Conservation (phyloP, 2,888 invertebrate genomes). For the Dynastes maya region DNA sequence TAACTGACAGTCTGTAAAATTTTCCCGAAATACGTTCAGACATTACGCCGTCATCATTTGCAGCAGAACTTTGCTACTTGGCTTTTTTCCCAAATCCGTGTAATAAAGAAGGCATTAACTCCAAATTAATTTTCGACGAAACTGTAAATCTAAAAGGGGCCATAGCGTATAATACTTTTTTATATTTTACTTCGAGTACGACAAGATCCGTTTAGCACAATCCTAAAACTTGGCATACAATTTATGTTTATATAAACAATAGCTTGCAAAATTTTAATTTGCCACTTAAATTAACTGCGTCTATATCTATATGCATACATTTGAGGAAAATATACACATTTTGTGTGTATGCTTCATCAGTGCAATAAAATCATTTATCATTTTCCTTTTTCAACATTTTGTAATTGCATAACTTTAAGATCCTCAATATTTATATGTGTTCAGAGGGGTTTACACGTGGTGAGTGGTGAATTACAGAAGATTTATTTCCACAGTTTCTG, state of each 20-base stretch:
- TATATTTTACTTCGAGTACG: conserved; percentile 3
- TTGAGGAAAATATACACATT: too few relatives aligned
- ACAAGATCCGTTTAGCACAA: conserved; percentile 14
- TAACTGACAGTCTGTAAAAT: not conserved
- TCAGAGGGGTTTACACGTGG: too few relatives aligned
- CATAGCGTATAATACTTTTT: conserved; percentile 29
- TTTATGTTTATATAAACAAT: conserved; percentile 23
- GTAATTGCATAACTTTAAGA: too few relatives aligned
- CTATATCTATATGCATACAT: too few relatives aligned
- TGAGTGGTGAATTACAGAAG: too few relatives aligned
- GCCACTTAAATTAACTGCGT: not conserved
- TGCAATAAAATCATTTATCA: too few relatives aligned
- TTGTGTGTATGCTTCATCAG: too few relatives aligned
- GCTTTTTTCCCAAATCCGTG: conserved; percentile 34
- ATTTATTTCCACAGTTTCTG: too few relatives aligned
- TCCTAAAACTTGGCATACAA: conserved; percentile 24
- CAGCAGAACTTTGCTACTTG: conserved; percentile 21
- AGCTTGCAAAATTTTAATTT: conserved; percentile 1
- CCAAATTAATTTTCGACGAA: conserved; percentile 42
- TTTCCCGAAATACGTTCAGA: conserved; percentile 12
- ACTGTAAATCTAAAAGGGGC: conserved; percentile 43
- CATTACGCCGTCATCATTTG: not conserved
- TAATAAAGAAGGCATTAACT: conserved; percentile 45
- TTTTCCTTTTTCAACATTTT: too few relatives aligned
- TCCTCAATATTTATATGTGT: too few relatives aligned